Evolutionary conservation across 2,797 vertebrate genomes (phyloP).

Genomic region (Acrossocheilus fasciatus): DNA sequence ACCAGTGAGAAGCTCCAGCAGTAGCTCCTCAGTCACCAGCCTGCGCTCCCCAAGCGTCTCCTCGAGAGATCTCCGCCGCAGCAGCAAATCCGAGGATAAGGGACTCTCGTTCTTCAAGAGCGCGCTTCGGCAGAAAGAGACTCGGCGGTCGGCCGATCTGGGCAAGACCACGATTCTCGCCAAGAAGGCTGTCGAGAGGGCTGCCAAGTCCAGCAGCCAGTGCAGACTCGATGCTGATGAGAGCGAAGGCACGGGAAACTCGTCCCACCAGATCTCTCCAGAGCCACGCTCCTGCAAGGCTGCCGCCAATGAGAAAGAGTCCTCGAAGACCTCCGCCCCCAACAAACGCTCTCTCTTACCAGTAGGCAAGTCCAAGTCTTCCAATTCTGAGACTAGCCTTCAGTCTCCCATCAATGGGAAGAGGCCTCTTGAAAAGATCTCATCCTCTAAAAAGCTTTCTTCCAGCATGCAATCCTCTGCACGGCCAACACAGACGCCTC

Average conservation of each 20-base stretch:
- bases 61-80: slow-evolving; percentile 82
- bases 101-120: slow-evolving; percentile 96
- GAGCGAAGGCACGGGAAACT: slow-evolving; percentile 60
- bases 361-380: slow-evolving; percentile 92
- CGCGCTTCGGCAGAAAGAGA: slow-evolving; percentile 93
- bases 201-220: slow-evolving; percentile 78
- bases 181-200: slow-evolving; percentile 84
- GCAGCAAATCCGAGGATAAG: slow-evolving; percentile 94
- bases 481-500: slow-evolving; percentile 89
- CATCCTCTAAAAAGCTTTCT: slow-evolving; percentile 86
- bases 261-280: slow-evolving; percentile 67
- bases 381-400: slow-evolving; percentile 81
- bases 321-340: slow-evolving; percentile 81
- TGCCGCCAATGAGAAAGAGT: slow-evolving; percentile 76
- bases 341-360: slow-evolving; percentile 88
- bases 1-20: slow-evolving; percentile 86
- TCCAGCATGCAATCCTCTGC: slow-evolving; percentile 91
- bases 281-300: slow-evolving; percentile 68
- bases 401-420: slow-evolving; percentile 85
- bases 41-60: slow-evolving; percentile 85
- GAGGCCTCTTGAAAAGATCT: slow-evolving; percentile 83
- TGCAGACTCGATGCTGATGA: slow-evolving; percentile 75
- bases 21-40: slow-evolving; percentile 92
- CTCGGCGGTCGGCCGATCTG: slow-evolving; percentile 91
- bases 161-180: slow-evolving; percentile 89